Conservation (phyloP, 2,888 invertebrate species). For the Meteorus colon region DNA sequence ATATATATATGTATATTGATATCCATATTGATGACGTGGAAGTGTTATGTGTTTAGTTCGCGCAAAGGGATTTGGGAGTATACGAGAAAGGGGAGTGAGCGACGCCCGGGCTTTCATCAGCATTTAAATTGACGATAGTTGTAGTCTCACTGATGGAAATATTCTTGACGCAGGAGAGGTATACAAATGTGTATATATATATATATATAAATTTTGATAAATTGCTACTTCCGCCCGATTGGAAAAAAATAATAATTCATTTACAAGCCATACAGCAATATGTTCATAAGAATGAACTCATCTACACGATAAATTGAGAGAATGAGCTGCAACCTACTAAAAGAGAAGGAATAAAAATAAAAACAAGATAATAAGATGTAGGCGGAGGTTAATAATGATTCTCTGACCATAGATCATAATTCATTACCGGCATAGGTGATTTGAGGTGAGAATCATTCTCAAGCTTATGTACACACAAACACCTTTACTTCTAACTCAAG, state of each 20-base stretch:
- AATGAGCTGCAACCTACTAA: neutral
- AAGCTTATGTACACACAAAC: slow-evolving; percentile 31
- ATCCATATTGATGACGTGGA: slow-evolving; percentile 63
- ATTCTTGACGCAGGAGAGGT: slow-evolving; percentile 29
- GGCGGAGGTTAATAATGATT: slow-evolving; percentile 33
- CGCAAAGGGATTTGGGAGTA: slow-evolving; percentile 33
- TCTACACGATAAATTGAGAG: slow-evolving; percentile 8
- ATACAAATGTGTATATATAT: neutral
- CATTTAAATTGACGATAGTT: slow-evolving; percentile 61
- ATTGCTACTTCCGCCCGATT: neutral
- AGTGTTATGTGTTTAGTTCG: slow-evolving; percentile 55
- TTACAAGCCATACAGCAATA: neutral
- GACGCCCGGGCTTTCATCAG: slow-evolving; percentile 57
- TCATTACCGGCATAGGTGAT: slow-evolving; percentile 39
- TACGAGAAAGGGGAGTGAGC: slow-evolving; percentile 23
- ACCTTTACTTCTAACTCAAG: slow-evolving; percentile 20
- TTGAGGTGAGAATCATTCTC: slow-evolving; percentile 39
- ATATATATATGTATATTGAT: slow-evolving; percentile 51
- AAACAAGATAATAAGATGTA: slow-evolving; percentile 29
- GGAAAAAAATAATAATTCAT: slow-evolving; percentile 20
- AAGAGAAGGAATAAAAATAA: neutral
- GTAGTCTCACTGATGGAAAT: slow-evolving; percentile 30
- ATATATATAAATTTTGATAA: neutral
- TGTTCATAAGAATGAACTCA: slow-evolving; percentile 2
- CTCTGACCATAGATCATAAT: slow-evolving; percentile 37